A percentile compares a stretch with the other conserved stretches of the same genome.
These are phyloP conservation scores for Pseudomyrmex pallidus DNA, from an alignment of 1,140 invertebrate genomes.

Conservation along the genomic window DNA sequence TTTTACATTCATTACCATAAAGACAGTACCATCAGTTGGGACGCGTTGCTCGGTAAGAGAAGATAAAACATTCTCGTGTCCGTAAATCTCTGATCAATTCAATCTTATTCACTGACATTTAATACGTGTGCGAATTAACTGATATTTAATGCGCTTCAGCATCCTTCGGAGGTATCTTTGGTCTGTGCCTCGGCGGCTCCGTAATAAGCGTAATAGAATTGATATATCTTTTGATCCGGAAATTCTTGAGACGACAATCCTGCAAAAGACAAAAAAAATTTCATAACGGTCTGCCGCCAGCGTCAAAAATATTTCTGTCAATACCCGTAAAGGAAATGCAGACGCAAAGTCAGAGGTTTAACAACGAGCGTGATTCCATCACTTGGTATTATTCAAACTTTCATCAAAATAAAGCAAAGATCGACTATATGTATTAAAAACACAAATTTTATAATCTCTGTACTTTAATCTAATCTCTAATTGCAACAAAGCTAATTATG, in stretches of 20 bases:
- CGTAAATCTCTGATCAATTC: background rate
- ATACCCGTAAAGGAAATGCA: background rate
- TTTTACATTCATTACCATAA: constrained; percentile 80
- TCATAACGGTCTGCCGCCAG: constrained; percentile 44
- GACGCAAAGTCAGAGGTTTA: background rate
- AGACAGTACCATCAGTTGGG: constrained; percentile 78
- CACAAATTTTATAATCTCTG: no score
- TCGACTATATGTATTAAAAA: no score
- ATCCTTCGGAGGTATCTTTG: constrained; percentile 82
- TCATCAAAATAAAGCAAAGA: background rate
- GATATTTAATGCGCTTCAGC: constrained; percentile 66
- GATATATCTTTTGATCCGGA: constrained; percentile 66
- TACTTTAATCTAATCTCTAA: no score
- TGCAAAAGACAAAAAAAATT: background rate
- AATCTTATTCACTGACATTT: background rate
- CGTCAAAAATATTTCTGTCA: constrained; percentile 58
- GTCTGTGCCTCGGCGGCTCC: constrained; percentile 80
- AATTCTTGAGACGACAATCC: background rate
- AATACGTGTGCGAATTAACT: no score
- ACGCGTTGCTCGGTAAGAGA: constrained; percentile 78
- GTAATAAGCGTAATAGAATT: constrained; percentile 79
- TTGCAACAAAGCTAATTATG: no score
- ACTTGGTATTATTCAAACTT: background rate
- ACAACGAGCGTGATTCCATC: background rate
- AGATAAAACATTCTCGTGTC: background rate